Base-by-base conservation (phyloP, 2,113 vertebrate genomes). In the Cettia cetti region DNA sequence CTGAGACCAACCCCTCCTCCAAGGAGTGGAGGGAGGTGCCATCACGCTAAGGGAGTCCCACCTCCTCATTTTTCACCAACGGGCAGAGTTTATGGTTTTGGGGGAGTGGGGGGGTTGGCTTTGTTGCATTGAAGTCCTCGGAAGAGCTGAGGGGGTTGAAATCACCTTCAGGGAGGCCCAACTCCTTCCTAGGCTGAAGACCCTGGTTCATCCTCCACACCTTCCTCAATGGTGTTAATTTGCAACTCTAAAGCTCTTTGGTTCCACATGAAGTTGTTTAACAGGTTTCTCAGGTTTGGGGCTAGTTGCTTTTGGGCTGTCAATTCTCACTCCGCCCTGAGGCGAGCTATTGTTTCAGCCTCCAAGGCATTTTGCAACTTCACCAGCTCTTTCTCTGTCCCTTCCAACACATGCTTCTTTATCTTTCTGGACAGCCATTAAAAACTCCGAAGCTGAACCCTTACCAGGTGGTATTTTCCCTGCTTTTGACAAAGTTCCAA, bases 281-380 rank as follows among this genome's bases (percentile, higher is more conserved):
- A 86, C 83, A 52, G 63, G 83, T 86, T 86, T 77, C 45, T 86
- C 83, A 52, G 45, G 72, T 86, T 77, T 77, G 22, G 22, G 33
- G 63, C 83, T 27, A 33, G 37, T 22, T 68, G 63, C 83, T 86
- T 60, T 60, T 60, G 63, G 72, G 72, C 71, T 77, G 53, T 68
- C 77, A 68, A 44, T 68, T 86, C 72, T 60, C 37, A 60, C 63
- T 86, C 63, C 15, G 10, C 45, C 83, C 83, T 44, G 37, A 86
- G 83, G 83, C 61, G 0, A 86, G 63, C 45, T 77, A 60, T 77
- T 77, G 83, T 86, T 77, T 77, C 72, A 77, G 53, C 83, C 83
- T 68, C 27, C 53, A 27, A 86, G 83, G 72, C 83, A 77, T 68
- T 52, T 19, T 44, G 45, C 33, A 77, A 27, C 14, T 52, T 44